These are phyloP conservation scores for Drosophila phalerata DNA, from an alignment of 2,888 invertebrate genomes.

Conservation along the genomic window DNA sequence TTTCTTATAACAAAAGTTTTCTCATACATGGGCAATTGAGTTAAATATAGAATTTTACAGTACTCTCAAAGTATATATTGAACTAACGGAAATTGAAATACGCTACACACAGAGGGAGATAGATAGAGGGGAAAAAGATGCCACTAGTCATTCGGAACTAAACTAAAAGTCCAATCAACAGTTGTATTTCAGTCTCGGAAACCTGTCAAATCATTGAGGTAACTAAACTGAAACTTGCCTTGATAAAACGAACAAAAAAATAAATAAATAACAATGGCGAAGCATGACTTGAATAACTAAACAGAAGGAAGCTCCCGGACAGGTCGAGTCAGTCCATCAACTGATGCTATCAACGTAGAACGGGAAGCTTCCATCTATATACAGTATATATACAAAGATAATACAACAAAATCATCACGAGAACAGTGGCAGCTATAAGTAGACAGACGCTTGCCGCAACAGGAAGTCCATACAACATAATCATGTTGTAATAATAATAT, in stretches of 20 bases:
- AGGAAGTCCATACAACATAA: conserved; percentile 47
- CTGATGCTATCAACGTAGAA: conserved; percentile 34
- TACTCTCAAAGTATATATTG: background rate
- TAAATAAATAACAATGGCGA: conserved; percentile 22
- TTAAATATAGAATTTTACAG: conserved; percentile 11
- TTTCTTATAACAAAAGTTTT: conserved; percentile 6
- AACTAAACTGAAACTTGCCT: conserved; percentile 47
- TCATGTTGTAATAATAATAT: conserved; percentile 46
- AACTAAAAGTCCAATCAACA: conserved; percentile 42
- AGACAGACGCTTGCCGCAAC: conserved; percentile 21
- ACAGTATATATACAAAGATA: conserved; percentile 1
- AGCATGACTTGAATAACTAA: conserved; percentile 57
- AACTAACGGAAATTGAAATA: conserved; percentile 32
- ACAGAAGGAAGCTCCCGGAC: conserved; percentile 36
- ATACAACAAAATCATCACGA: conserved; percentile 32
- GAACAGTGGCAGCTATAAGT: conserved; percentile 32
- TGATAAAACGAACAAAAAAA: conserved; percentile 23
- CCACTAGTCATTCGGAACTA: conserved; percentile 24
- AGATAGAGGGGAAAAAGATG: background rate
- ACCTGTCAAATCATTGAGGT: conserved; percentile 54
- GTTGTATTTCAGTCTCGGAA: conserved; percentile 33
- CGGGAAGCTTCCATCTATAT: conserved; percentile 35
- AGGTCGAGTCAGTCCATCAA: conserved; percentile 28
- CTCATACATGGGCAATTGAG: conserved; percentile 4
- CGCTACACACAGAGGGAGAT: background rate